Base-by-base conservation (phyloP, 1,140 invertebrate genomes). In the Idris sp. region DNA sequence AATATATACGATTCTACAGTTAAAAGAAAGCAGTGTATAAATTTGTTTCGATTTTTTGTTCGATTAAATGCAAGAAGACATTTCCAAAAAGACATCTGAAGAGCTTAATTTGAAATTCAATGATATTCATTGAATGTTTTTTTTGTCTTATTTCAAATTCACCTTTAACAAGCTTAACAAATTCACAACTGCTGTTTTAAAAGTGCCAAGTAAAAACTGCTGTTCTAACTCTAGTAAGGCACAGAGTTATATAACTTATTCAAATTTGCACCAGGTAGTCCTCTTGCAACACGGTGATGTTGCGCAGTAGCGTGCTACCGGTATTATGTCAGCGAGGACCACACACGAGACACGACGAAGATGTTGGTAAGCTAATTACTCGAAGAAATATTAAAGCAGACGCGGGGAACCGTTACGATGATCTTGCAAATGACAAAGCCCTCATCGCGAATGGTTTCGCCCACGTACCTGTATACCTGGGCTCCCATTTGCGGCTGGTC, bases 261-360 rank as follows among this genome's bases (percentile, higher is more conserved):
- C 49, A 74, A 74, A 62, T 71, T 54, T 53, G 6, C 30, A 38
- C 54, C 49, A 36, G 54, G 54, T 53, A 69, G 65, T 69, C 46
- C 30, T 54, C 13, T 61, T 48, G 48, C 38, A 54, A 71, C 40
- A 71, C 26, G 46, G 18, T 54, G 26, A 53, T 31, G 56, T 61
- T 41, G 53, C n/a, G n/a, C n/a, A 31, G 18, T 30, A 33, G 49
- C 43, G 40, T 22, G 68, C 74, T 76, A 74, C 65, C 79, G 67
- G 69, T 79, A 80, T 82, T 80, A 77, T 77, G 81, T 77, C 77
- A 81, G 76, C 48, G 54, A 74, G 48, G 78, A 80, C 79, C 79
- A 80, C 78, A 78, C 79, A 73, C 73, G 67, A 58, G 53, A 62
- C 56, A 67, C 67, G 46, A 62, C 53, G 48, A 61, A 68, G 68